Evolutionary conservation across 1,140 invertebrate species (phyloP), one percentile per base, ranked within the genome.

Genomic region (Panagrolaimus sp.): DNA sequence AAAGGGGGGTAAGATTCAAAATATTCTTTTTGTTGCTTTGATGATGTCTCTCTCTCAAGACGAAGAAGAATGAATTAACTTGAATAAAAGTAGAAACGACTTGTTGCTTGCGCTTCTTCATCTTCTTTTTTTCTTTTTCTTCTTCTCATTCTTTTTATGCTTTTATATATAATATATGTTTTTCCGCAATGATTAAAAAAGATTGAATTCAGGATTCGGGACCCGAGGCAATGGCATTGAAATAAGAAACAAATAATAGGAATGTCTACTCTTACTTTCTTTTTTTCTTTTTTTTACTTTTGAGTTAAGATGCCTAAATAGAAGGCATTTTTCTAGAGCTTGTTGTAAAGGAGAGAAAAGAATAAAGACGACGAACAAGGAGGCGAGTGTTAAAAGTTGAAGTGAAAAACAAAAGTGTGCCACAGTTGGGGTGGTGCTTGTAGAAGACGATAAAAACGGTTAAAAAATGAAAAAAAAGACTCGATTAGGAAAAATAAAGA

Each of bases 181-280:
- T 38, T 38, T 58, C 17, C 14, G 28, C 52, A n/a, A 58, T 58
- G 52, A 58, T 58, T 58, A 58, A 58, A 58, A 58, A 28, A 58
- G 52, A 58, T 58, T 58, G 52, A 28, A 58, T 58, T 58, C 14
- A 58, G 52, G 14, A 58, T 58, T 58, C 52, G 52, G 28, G 52
- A 28, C 52, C 52, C 17, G 21, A 58, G 52, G 52, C 52, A 58
- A 58, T 28, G 32, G 52, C 52, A 28, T 28, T 28, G 52, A 28
- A 58, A 58, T n/a, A 28, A 58, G 52, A 58, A 58, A 58, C 52
- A 58, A 58, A 58, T 58, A 58, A 28, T 12, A 21, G 52, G 52
- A 58, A 28, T 26, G 28, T 21, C 15, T 21, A 28, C 21, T 21
- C 47, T 15, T 28, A 17, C 21, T 58, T 58, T 28, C 12, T 28